Base-by-base conservation (phyloP, 2,113 vertebrate genomes). In the Gnathonemus echidnorhynchus region DNA sequence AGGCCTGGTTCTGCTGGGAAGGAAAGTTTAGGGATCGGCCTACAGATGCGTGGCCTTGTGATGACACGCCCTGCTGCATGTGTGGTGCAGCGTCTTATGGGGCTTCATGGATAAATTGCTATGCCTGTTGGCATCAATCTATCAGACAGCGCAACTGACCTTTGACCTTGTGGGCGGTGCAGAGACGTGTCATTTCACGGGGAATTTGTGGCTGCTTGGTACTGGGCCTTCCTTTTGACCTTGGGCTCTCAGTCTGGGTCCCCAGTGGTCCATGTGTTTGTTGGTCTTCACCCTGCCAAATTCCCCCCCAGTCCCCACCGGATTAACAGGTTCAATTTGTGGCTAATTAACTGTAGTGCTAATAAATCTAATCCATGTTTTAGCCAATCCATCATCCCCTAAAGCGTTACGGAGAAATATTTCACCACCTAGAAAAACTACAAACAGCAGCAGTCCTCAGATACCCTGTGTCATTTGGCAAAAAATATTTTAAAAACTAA, bases 271-370 rank as follows among this genome's bases (percentile, higher is more conserved):
- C 35, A 2, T 19, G 15, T 80, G 35, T 80, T 80, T 80, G 31
- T 39, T 80, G 74, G 74, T 17, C 35, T 80, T 39, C 74, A 80
- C 42, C 35, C 74, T 80, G 74, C 35, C 15, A 42, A 42, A 80
- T 80, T 80, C 35, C 74, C 35, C 35, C 74, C 35, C 35, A 39
- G 19, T 80, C 39, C 74, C 31, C 74, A 17, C 35, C 6, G 15
- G 74, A 80, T 80, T 80, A 42, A 80, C 74, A 80, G 74, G 74
- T 42, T 42, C 74, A 80, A 80, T 80, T 80, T 80, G 74, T 80
- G 74, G 74, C 35, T 80, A 35, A 80, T 80, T 80, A 80, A 8
- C 31, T 80, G 74, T 42, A 42, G 74, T 80, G 35, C 21, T 80
- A 42, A 80, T 80, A 80, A 35, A 80, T 35, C 74, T 80, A 80